These are phyloP conservation scores for Protobothrops flavoviridis DNA, from an alignment of 2,113 vertebrate genomes.

Conservation along the genomic window DNA sequence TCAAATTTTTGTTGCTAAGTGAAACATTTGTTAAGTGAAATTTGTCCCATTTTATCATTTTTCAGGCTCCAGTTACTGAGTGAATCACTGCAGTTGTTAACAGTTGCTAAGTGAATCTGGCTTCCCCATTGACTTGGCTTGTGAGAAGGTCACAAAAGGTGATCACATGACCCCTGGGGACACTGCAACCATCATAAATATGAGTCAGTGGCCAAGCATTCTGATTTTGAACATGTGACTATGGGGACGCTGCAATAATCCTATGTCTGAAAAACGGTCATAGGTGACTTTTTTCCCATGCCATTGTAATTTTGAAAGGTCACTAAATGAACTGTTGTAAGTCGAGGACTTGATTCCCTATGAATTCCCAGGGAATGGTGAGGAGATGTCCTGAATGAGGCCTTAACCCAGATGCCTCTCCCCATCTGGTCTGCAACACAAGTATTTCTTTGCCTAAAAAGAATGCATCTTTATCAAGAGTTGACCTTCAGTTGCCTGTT, in stretches of 20 bases:
- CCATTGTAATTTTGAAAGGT: neutral
- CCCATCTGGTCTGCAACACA: neutral
- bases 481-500: slow-evolving; percentile 6
- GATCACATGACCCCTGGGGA: neutral
- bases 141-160: neutral
- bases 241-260: neutral
- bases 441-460: slow-evolving; percentile 18
- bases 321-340: neutral
- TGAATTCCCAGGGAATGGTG: neutral
- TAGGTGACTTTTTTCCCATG: neutral
- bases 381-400: neutral
- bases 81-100: neutral
- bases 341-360: neutral
- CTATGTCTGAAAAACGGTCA: neutral
- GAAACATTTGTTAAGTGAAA: neutral
- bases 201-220: neutral
- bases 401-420: neutral
- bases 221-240: neutral
- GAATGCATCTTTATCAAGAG: neutral
- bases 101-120: neutral
- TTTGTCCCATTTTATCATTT: neutral
- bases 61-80: neutral
- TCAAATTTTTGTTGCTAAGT: neutral
- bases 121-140: neutral
- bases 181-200: neutral